Base-by-base conservation (phyloP, 2,113 vertebrate genomes). In the Hippopotamus amphibius region DNA sequence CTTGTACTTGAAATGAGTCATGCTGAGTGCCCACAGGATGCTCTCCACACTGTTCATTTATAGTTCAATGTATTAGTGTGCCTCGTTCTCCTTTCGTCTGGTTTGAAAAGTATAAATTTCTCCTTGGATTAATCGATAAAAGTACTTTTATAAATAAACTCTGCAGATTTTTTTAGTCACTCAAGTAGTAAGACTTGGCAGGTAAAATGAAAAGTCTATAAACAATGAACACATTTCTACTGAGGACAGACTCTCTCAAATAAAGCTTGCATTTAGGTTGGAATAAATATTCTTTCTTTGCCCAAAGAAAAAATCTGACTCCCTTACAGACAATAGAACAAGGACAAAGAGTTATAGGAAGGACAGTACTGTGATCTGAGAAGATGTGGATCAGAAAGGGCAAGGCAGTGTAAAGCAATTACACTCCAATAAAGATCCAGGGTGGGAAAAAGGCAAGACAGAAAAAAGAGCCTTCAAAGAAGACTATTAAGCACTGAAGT, bases 41-140 rank as follows among this genome's bases (percentile, higher is more conserved):
- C 13, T 55, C 28, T 68, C 30, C 22, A 43, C 7, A 5, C 33
- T 91, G n/a, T 85, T 80, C 71, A 87, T 48, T 55, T 30, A 16
- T 48, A 88, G 30, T 33, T 66, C 22, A 66, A 26, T 26, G 6
- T 74, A 30, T 72, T 17, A 6, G 6, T 93, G 57, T 85, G 30
- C 24, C 88, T 89, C 10, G 22, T 16, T 48, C 50, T 59, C 24
- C 68, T 90, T 85, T 33, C 59, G 26, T 89, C 74, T 68, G 43
- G 74, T 83, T 71, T 69, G 81, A 93, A 93, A 88, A 93, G 50
- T n/a, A 95, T 57, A 84, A 33, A 30, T 69, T 86, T 88, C 88
- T 93, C 87, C 63, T 95, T 46, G 57, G 24, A n/a, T 59, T 90
- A 65, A 94, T 80, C 66, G 59, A 96, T 97, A 95, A 72, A 80